Evolutionary conservation across 2,113 vertebrate species (phyloP).

Genomic region (Macroglossus sobrinus): DNA sequence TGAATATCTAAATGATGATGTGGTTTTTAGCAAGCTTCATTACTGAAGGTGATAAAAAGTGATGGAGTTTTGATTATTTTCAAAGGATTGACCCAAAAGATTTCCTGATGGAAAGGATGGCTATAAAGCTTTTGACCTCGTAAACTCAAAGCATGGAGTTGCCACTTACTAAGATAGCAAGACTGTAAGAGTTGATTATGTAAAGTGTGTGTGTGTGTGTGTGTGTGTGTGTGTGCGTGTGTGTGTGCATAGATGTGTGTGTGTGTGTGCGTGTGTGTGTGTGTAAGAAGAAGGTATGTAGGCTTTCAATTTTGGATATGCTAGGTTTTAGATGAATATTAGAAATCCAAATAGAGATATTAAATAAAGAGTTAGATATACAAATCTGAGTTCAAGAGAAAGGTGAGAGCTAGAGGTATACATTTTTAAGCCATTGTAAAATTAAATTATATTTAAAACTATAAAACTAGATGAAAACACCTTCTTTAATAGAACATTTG

Average conservation of each 20-base stretch:
- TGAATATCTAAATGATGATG: background rate
- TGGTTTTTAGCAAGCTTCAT: background rate
- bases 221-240: background rate
- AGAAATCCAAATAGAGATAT: background rate
- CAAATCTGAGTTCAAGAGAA: background rate
- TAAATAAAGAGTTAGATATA: background rate
- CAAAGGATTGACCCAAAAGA: background rate
- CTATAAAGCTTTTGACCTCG: background rate
- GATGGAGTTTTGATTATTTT: background rate
- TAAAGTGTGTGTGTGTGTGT: too few relatives aligned
- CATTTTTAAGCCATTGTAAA: background rate
- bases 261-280: background rate
- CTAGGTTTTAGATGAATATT: background rate
- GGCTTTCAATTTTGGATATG: background rate
- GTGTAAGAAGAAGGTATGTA: background rate
- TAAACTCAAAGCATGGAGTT: background rate
- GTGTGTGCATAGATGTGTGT: background rate
- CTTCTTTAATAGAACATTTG: background rate
- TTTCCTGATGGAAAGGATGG: background rate
- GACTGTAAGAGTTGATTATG: too few relatives aligned
- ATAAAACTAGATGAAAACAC: background rate
- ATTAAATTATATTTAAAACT: background rate
- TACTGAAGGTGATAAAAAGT: background rate
- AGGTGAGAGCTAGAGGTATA: background rate
- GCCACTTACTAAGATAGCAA: too few relatives aligned